These are phyloP conservation scores for Rhizomys pruinosus DNA, from an alignment of 2,113 vertebrate species.

Conservation along the genomic window DNA sequence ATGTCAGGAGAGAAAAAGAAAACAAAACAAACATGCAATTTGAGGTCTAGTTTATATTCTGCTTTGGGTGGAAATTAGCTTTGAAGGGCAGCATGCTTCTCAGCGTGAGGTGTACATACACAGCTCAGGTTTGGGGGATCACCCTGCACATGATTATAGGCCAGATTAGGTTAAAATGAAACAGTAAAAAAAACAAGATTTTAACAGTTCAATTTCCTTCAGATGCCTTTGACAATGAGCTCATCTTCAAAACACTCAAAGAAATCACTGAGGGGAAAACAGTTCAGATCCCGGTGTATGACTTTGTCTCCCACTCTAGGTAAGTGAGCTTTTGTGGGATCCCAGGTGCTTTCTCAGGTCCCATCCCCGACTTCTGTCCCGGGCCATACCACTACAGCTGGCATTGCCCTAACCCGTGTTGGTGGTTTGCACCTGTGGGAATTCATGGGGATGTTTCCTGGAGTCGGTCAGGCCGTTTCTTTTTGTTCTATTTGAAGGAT, in stretches of 20 bases:
- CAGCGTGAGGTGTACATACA: rapidly evolving
- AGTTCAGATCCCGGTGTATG: slow-evolving; percentile 97
- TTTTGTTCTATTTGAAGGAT: rapidly evolving
- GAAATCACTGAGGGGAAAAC: slow-evolving; percentile 94
- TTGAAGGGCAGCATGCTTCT: neutral
- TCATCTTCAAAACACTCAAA: slow-evolving; percentile 94
- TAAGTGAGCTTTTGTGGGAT: slow-evolving; percentile 84
- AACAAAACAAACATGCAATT: neutral
- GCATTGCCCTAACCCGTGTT: too few relatives aligned
- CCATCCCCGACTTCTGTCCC: rapidly evolving
- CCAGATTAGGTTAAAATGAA: neutral
- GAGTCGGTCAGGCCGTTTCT: rapidly evolving
- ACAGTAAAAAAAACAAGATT: neutral
- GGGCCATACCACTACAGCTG: rapidly evolving
- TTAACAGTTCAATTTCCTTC: slow-evolving; percentile 47
- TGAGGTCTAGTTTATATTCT: neutral
- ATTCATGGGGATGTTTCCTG: neutral
- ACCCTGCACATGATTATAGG: neutral
- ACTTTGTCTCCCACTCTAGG: slow-evolving; percentile 98
- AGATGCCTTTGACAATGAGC: slow-evolving; percentile 99
- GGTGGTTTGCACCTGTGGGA: rapidly evolving
- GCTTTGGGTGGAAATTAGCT: neutral
- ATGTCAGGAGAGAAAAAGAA: neutral
- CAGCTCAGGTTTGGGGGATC: too few relatives aligned
- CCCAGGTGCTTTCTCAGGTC: too few relatives aligned